phyloP scores from a whole-genome alignment of 2,113 vertebrate genomes.

The Lates calcarifer region DNA sequence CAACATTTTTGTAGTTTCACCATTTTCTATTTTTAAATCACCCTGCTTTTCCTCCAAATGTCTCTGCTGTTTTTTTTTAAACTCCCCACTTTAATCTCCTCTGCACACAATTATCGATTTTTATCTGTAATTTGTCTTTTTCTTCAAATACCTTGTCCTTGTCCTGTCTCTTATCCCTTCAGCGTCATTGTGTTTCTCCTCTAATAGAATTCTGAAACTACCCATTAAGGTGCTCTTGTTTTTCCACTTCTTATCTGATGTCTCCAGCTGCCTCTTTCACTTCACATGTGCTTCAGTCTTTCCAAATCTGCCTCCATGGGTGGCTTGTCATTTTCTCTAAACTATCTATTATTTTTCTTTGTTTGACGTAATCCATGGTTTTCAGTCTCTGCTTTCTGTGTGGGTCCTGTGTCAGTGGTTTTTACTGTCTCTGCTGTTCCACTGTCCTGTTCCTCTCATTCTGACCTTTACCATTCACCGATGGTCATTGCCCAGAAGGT shows the following conservation, averaged over 20 bases:
- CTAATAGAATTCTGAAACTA: conserved; percentile 55
- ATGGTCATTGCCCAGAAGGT: conserved; percentile 52
- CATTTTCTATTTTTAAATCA: conserved; percentile 27
- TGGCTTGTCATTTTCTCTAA: conserved; percentile 28
- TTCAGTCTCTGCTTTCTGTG: neutral
- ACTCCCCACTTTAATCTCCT: conserved; percentile 16
- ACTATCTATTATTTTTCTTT: conserved; percentile 3
- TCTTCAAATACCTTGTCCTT: conserved; percentile 40
- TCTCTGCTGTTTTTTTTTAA: neutral
- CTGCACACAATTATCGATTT: conserved; percentile 27
- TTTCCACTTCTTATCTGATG: conserved; percentile 58
- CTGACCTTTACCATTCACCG: conserved; percentile 57
- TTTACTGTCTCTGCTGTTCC: conserved; percentile 39
- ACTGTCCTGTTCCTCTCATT: conserved; percentile 36
- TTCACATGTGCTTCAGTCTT: conserved; percentile 33
- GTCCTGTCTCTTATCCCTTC: conserved; percentile 27
- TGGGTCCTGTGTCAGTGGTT: conserved; percentile 12
- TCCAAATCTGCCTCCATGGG: conserved; percentile 24
- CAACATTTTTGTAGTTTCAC: conserved; percentile 1
- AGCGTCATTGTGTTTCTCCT: conserved; percentile 33
- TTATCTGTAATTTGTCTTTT: conserved; percentile 50
- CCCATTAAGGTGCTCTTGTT: conserved; percentile 56
- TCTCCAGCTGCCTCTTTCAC: conserved; percentile 14
- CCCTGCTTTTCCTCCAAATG: neutral
- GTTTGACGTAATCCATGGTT: neutral